Evolutionary conservation across 2,888 invertebrate species (phyloP), one percentile per base, ranked within the genome.

Genomic region (Lysandra coridon): DNA sequence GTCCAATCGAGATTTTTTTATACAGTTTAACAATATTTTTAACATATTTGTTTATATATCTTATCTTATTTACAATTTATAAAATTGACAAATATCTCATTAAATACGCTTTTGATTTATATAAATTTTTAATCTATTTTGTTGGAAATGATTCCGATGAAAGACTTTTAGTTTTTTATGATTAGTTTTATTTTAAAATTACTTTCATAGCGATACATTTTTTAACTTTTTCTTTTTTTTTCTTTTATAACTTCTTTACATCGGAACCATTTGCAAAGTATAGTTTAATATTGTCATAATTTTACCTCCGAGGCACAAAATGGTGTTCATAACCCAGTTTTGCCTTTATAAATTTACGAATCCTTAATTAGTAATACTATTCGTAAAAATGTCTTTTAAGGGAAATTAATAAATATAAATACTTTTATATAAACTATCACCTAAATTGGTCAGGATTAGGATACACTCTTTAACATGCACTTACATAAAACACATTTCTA

Each of bases 351-450:
- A 87, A 90, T 91, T 91, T 91, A 91, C 90, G 91, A 93, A 90
- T 87, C 92, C 93, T 93, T 93, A 90, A 92, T 92, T 94, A 94
- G 92, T 94, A 94, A 94, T 94, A 94, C 94, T 94, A 93, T 94
- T 91, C 92, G 94, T 94, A 94, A 94, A 94, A 94, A 94, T 94
- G 94, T 94, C 94, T 94, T 94, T 92, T 91, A 85, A 88, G 89
- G 91, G 92, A 89, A 90, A 91, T 87, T 91, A 89, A 93, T 92
- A 93, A 92, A 94, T 93, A 94, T 92, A 92, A 89, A 90, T 91
- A 90, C 87, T 88, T 88, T 87, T 85, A 87, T 90, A 89, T 89
- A 88, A 88, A 88, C 91, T 93, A 93, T 88, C 84, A 88, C 85
- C 91, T 93, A 93, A 88, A 90, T 94, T 94, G 94, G 94, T 94